These are phyloP conservation scores for Formica selysi DNA, from an alignment of 1,140 invertebrate genomes.

Conservation along the genomic window DNA sequence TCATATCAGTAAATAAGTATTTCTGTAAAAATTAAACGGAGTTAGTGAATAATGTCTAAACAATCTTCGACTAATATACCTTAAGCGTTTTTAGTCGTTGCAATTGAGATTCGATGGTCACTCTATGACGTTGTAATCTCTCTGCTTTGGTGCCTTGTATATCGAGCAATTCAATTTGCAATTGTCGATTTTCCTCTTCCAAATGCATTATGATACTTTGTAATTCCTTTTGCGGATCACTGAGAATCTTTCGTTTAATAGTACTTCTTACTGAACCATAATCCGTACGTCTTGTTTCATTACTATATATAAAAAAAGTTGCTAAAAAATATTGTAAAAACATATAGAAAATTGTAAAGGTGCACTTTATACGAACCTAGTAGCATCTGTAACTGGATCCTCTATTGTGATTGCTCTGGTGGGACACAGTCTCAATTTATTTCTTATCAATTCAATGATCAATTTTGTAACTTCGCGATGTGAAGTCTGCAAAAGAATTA, in stretches of 20 bases:
- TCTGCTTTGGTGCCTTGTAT: constrained; percentile 82
- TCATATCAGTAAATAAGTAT: constrained; percentile 81
- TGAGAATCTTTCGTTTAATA: constrained; percentile 80
- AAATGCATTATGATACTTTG: constrained; percentile 87
- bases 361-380: constrained; percentile 59
- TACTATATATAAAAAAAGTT: constrained; percentile 67
- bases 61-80: constrained; percentile 71
- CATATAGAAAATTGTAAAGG: constrained; percentile 34
- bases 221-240: constrained; percentile 86
- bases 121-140: constrained; percentile 83
- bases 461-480: constrained; percentile 86
- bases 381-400: constrained; percentile 74
- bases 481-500: constrained; percentile 82
- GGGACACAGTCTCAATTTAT: constrained; percentile 84
- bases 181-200: constrained; percentile 86
- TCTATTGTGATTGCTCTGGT: constrained; percentile 77
- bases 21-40: constrained; percentile 77
- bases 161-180: constrained; percentile 82
- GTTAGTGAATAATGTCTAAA: background rate
- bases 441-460: constrained; percentile 85
- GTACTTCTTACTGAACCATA: constrained; percentile 80
- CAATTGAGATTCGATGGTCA: constrained; percentile 85
- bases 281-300: constrained; percentile 75
- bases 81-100: constrained; percentile 86
- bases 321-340: constrained; percentile 17